Percentiles rank a stretch among this genome's conserved stretches.
Conservation (phyloP, 2,797 vertebrate species). For the Muscicapa comitata region DNA sequence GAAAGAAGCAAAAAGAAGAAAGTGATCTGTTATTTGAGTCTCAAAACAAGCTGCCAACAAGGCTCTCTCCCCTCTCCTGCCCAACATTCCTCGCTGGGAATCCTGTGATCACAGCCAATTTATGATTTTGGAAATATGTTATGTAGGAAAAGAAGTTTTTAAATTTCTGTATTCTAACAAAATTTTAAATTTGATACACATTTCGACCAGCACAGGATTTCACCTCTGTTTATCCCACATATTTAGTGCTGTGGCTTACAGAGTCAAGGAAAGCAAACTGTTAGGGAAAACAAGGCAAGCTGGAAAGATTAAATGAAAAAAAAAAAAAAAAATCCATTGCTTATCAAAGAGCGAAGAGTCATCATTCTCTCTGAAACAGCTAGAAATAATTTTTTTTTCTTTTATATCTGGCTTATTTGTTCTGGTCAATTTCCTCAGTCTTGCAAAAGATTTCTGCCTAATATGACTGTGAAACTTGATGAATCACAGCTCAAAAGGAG, state of each 20-base stretch:
- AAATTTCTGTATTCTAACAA: not conserved
- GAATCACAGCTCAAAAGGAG: not conserved
- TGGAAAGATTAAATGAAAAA: not conserved
- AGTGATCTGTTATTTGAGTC: not conserved
- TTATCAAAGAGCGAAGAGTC: not conserved
- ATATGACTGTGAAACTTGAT: not conserved
- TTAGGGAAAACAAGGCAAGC: not conserved
- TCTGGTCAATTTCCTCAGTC: not conserved
- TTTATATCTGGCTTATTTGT: not conserved
- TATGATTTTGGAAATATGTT: not conserved
- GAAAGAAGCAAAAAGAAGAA: not conserved
- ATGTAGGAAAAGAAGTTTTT: not conserved
- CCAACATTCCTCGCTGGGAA: rapidly evolving
- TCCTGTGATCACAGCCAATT: not conserved
- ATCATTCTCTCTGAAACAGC: not conserved
- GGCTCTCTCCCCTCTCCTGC: not conserved
- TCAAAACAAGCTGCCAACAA: not conserved
- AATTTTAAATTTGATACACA: not conserved
- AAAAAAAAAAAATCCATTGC: not conserved
- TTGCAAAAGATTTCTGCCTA: not conserved
- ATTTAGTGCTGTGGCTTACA: not conserved
- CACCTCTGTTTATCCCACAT: not conserved
- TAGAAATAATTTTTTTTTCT: not conserved
- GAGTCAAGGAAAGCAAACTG: not conserved
- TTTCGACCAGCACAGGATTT: not conserved